Evolutionary conservation across 2,797 vertebrate species (phyloP).

Genomic region (Mus caroli): DNA sequence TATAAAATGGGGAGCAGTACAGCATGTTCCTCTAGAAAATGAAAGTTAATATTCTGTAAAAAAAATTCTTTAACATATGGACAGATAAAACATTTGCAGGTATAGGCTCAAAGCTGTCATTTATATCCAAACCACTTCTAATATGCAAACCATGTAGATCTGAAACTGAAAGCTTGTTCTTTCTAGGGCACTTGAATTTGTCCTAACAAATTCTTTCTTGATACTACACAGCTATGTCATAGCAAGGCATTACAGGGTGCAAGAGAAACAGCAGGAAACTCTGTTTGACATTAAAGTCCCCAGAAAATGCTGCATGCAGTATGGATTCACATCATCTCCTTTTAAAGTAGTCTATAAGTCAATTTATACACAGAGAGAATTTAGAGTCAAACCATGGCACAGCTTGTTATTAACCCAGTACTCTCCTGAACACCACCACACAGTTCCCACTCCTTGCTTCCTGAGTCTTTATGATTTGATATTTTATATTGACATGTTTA

Average conservation of each 20-base stretch:
- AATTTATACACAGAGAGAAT: neutral
- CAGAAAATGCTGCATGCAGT: neutral
- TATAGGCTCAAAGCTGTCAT: slow-evolving; percentile 5
- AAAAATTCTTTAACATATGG: neutral
- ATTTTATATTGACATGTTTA: slow-evolving; percentile 11
- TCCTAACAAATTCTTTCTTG: slow-evolving; percentile 11
- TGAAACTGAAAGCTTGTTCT: neutral
- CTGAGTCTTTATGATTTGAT: neutral
- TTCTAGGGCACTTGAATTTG: slow-evolving; percentile 5
- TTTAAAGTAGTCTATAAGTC: slow-evolving; percentile 26
- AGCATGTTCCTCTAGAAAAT: neutral
- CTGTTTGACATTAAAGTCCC: neutral
- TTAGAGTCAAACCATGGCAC: neutral
- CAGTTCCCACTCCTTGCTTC: neutral
- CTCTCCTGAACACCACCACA: neutral
- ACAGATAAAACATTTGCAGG: slow-evolving; percentile 23
- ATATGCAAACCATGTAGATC: slow-evolving; percentile 1
- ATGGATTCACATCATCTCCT: neutral
- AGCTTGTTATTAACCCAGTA: neutral
- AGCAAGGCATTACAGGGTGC: neutral
- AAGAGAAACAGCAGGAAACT: neutral
- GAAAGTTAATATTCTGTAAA: slow-evolving; percentile 14
- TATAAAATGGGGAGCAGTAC: neutral
- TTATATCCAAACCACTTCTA: slow-evolving; percentile 20
- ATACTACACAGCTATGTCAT: neutral